Percentiles rank a stretch among this genome's conserved stretches.
Conservation (phyloP, 2,113 vertebrate genomes). For the Austrofundulus limnaeus region DNA sequence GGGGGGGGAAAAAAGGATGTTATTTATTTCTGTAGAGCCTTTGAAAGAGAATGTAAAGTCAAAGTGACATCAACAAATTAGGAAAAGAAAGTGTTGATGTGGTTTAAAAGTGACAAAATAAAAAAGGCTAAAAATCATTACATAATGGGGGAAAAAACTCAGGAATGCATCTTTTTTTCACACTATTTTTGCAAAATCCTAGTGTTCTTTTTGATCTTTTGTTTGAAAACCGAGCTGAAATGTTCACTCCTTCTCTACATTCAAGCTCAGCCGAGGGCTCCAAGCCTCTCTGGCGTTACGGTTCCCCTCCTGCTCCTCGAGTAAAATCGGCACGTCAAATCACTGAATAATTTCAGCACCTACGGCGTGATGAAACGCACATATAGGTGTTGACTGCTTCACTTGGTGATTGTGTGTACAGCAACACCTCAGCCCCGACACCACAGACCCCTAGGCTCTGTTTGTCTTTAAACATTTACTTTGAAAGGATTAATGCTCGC, state of each 20-base stretch:
- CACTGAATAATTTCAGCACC: conserved; percentile 58
- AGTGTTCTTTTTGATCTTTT: neutral
- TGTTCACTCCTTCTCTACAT: neutral
- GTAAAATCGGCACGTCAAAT: conserved; percentile 64
- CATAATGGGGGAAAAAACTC: conserved; percentile 13
- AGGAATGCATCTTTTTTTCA: neutral
- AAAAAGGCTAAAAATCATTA: neutral
- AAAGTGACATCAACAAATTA: conserved; percentile 3
- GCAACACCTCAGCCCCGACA: conserved; percentile 70
- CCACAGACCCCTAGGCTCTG: conserved; percentile 77
- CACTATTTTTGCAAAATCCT: conserved; percentile 1
- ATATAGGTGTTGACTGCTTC: conserved; percentile 61
- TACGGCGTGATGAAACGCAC: conserved; percentile 35
- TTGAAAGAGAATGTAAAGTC: conserved; percentile 36
- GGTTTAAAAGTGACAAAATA: neutral
- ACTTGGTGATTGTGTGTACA: conserved; percentile 50
- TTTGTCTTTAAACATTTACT: conserved; percentile 94
- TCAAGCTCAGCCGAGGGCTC: neutral
- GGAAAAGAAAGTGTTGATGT: neutral
- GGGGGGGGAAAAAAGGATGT: conserved; percentile 5
- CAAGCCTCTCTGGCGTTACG: conserved; percentile 31
- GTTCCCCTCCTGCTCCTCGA: conserved; percentile 16
- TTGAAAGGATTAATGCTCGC: conserved; percentile 85
- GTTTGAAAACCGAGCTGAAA: conserved; percentile 10
- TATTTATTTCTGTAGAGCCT: conserved; percentile 40